Conservation (phyloP, 2,797 vertebrate species). For the Cossypha caffra region DNA sequence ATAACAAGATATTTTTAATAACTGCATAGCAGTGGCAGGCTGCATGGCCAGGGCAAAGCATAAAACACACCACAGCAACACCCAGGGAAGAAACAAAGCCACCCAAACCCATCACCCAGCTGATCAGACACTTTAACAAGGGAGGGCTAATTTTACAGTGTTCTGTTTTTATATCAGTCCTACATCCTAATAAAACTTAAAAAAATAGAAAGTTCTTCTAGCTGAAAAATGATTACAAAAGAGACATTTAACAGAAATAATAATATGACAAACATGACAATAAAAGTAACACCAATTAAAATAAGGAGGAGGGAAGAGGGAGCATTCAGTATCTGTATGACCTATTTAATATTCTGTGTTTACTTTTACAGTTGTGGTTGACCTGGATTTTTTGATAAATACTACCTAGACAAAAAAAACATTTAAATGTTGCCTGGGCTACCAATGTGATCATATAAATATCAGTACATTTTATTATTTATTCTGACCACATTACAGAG, state of each 20-base stretch:
- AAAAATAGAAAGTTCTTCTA: not conserved
- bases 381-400: not conserved
- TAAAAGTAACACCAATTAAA: not conserved
- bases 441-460: not conserved
- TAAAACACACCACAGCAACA: not conserved
- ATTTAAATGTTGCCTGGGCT: not conserved
- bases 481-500: not conserved
- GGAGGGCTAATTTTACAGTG: not conserved
- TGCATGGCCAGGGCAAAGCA: not conserved
- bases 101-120: not conserved
- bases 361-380: not conserved
- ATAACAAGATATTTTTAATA: slow-evolving; percentile 62
- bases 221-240: not conserved
- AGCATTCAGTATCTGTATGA: not conserved
- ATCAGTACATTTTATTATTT: not conserved
- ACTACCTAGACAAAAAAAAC: not conserved
- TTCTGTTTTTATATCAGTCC: not conserved
- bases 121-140: not conserved
- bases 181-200: not conserved
- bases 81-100: not conserved
- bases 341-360: not conserved
- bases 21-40: not conserved
- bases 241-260: not conserved
- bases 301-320: not conserved
- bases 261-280: not conserved